Evolutionary conservation across 2,888 invertebrate genomes (phyloP).

Genomic region (Minunthozetes semirufus): DNA sequence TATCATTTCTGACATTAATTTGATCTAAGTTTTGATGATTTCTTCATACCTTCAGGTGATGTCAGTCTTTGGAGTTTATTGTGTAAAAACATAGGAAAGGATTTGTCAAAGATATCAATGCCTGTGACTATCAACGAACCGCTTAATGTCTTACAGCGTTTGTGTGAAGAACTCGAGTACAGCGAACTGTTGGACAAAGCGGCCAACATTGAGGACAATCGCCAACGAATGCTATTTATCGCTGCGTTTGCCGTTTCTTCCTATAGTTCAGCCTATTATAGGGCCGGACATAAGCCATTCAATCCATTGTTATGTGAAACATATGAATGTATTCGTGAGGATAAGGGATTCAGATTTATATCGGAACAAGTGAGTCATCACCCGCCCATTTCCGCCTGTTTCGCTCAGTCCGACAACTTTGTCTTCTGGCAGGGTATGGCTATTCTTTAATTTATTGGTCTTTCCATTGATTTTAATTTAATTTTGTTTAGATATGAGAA

Average conservation of each 20-base stretch:
- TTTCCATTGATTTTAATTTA: slow-evolving; percentile 33
- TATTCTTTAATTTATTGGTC: slow-evolving; percentile 36
- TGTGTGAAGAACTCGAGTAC: slow-evolving; percentile 77
- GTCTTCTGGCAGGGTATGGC: slow-evolving; percentile 63
- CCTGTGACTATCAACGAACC: slow-evolving; percentile 79
- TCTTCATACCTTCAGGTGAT: slow-evolving; percentile 54
- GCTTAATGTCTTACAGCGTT: slow-evolving; percentile 59
- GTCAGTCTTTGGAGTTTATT: slow-evolving; percentile 71
- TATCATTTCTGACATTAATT: neutral
- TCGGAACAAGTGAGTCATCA: slow-evolving; percentile 80
- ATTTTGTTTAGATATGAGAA: slow-evolving; percentile 57
- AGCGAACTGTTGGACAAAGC: slow-evolving; percentile 71
- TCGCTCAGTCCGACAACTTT: slow-evolving; percentile 69
- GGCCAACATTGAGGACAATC: slow-evolving; percentile 56
- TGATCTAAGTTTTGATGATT: neutral
- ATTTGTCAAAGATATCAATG: slow-evolving; percentile 76
- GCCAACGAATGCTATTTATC: slow-evolving; percentile 65
- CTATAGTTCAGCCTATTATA: slow-evolving; percentile 63
- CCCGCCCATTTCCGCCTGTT: slow-evolving; percentile 72
- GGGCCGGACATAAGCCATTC: slow-evolving; percentile 76
- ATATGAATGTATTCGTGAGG: slow-evolving; percentile 69
- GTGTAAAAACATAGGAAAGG: slow-evolving; percentile 75
- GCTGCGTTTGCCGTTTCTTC: slow-evolving; percentile 75
- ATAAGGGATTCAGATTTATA: slow-evolving; percentile 68
- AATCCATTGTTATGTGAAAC: slow-evolving; percentile 76